A percentile compares a stretch with the other conserved stretches of the same genome.
Conservation (phyloP, 1,140 invertebrate genomes). For the Scaptomyza hsui region DNA sequence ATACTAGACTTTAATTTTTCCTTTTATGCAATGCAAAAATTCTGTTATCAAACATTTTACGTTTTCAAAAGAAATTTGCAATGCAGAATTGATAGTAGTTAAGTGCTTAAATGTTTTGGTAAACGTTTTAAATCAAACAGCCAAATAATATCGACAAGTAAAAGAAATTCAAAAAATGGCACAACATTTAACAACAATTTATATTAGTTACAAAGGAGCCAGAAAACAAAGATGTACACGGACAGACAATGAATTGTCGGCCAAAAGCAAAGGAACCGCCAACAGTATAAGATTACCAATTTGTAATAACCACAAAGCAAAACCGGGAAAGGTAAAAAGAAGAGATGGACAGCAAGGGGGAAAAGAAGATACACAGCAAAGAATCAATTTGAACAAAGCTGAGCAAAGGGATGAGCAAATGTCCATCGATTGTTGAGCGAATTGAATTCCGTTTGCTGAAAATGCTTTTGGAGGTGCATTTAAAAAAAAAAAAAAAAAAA, state of each 20-base stretch:
- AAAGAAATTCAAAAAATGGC: conserved; percentile 32
- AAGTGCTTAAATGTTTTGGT: background rate
- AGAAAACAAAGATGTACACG: background rate
- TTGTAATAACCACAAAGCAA: conserved; percentile 54
- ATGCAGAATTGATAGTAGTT: background rate
- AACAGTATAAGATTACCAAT: conserved; percentile 82
- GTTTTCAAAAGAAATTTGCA: background rate
- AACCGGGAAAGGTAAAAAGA: conserved; percentile 1
- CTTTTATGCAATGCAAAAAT: too few relatives aligned
- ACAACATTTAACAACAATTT: conserved; percentile 66
- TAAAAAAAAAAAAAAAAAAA: conserved; percentile 3
- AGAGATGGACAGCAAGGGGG: conserved; percentile 6
- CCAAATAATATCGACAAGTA: conserved; percentile 12
- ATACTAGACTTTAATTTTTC: too few relatives aligned
- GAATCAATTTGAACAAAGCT: background rate
- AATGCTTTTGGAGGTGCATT: conserved; percentile 34
- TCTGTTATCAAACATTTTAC: too few relatives aligned
- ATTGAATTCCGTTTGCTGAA: conserved; percentile 49
- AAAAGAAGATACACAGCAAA: conserved; percentile 8
- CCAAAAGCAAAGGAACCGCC: conserved; percentile 56
- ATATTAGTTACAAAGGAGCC: conserved; percentile 49
- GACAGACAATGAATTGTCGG: conserved; percentile 1
- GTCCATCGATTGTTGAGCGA: conserved; percentile 39
- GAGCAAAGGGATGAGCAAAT: conserved; percentile 8
- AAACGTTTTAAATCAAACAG: conserved; percentile 34